Base-by-base conservation (phyloP, 1,140 invertebrate species). In the Brachystomella parvula region DNA sequence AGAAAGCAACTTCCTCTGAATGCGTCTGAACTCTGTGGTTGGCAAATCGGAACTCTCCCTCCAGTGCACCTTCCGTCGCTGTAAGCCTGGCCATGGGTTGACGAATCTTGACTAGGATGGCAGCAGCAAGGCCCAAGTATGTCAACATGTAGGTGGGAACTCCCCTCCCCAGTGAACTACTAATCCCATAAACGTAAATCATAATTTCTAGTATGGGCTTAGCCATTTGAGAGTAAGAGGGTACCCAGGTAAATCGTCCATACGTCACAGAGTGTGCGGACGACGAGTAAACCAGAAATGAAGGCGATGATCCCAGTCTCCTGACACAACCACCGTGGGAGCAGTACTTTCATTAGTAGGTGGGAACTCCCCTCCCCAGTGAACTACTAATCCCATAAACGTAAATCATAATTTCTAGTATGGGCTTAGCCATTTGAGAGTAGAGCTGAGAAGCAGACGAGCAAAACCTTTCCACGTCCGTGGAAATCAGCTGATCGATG, bases 1-100 rank as follows among this genome's bases (percentile, higher is more conserved):
- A 98, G 79, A 98, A 99, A 1, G 96, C 95, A 67, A 98, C 86
- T 81, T 99, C 96, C 80, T 99, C 96, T 24, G 94, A 93, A 79
- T 98, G 97, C 0, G 93, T 94, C 49, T 98, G 98, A 2, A 99
- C 80, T 31, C 96, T 82, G 6, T 94, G 94, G 78, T 98, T 96
- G 26, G 98, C 92, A 76, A 93, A 96, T 76, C 96, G 85, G 78
- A 94, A 96, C 83, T 99, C 95, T 67, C 96, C 96, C 81, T 99
- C 96, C 12, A 98, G 78, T 77, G 92, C 90, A 79, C 98, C 96
- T 76, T 99, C 96, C 72, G 85, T 85, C 0, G 95, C 89, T 0
- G 95, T 98, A 79, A 98, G 83, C 49, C 84, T 79, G 72, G 88
- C 92, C 67, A 93, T 89, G 0, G 95, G 94, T 75, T 86, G 84